Evolutionary conservation across 1,140 invertebrate genomes (phyloP), one percentile per base, ranked within the genome.

Genomic region (Nasonia giraulti): DNA sequence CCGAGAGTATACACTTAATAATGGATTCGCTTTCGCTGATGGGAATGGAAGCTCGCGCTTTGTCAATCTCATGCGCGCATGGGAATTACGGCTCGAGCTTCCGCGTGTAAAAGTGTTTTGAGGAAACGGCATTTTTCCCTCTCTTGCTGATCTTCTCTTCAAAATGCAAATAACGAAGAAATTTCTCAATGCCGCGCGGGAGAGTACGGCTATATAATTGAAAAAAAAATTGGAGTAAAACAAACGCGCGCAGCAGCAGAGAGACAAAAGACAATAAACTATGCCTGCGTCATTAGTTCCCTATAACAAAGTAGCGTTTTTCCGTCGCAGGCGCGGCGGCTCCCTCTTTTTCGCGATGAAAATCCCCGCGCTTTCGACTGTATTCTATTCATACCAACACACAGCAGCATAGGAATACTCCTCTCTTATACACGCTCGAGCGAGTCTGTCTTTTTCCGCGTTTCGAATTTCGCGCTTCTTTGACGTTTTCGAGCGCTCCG

Each of bases 1-100:
- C 50, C 4, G 55, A 62, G 47, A 0, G 14, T 14, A 50, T 50
- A 3, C 4, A 12, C 10, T 12, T 47, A 31, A 82, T 82, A 82
- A 82, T 74, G 80, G 47, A 40, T 83, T 62, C 73, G 71, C 80
- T 75, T 82, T 83, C 55, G 81, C 37, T 55, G 20, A 76, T 83
- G 81, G 71, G 73, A 83, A 68, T 27, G 27, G 74, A 74, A 76
- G 55, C 47, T 55, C 44, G 80, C 37, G 62, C 80, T 82, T 82
- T 80, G 47, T 82, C 44, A 44, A 23, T 55, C 73, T 6, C 12
- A 50, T 62, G 27, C 31, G 55, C 55, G 55, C 17, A 62, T 81
- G 68, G n/a, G 80, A 81, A 40, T 23, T 20, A 6, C 17, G 47
- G 8, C 55, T 37, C 33, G 55, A 11, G 71, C 55, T 76, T 83